Evolutionary conservation across 2,888 invertebrate species (phyloP), one percentile per base, ranked within the genome.

Genomic region (Slavum lentiscoides): DNA sequence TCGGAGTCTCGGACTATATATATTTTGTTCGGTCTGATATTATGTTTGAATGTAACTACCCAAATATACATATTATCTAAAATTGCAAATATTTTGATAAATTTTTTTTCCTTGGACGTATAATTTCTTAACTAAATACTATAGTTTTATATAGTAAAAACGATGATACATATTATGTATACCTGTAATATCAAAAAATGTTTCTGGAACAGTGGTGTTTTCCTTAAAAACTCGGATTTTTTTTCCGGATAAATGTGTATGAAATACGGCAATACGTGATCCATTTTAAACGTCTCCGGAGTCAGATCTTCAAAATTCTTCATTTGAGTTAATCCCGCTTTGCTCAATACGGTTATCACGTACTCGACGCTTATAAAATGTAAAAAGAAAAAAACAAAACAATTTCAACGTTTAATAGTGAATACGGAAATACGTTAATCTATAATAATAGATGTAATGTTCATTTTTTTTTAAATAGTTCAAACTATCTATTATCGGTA

Each of bases 251-350:
- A 80, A 39, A 80, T 64, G 13, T 80, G 80, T 39, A 80, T 58
- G 43, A 80, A 80, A 72, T 72, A 80, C 23, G 80, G 80, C 55
- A 80, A 43, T 15, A 80, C 55, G n/a, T 70, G 64, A 64, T 80
- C 80, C 80, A 64, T 80, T 80, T 80, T 80, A 72, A 55, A 80
- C 21, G 80, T 80, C 39, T 72, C 70, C 6, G 64, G 64, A 23
- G 49, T 39, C 30, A 80, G 55, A 58, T 80, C 80, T 72, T 70
- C 72, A 15, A 15, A 39, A 23, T 39, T 64, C 23, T 72, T 64
- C 39, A 72, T 70, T 72, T 70, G 55, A 64, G 39, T 70, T 43
- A 80, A 66, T 64, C 80, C 80, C 8, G 64, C 55, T 72, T 72
- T 43, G 0, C n/a, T 58, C n/a, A 80, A 66, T 64, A 43, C 43